These are phyloP conservation scores for Emydura subglobosa DNA, from an alignment of 2,113 vertebrate genomes.

Conservation along the genomic window DNA sequence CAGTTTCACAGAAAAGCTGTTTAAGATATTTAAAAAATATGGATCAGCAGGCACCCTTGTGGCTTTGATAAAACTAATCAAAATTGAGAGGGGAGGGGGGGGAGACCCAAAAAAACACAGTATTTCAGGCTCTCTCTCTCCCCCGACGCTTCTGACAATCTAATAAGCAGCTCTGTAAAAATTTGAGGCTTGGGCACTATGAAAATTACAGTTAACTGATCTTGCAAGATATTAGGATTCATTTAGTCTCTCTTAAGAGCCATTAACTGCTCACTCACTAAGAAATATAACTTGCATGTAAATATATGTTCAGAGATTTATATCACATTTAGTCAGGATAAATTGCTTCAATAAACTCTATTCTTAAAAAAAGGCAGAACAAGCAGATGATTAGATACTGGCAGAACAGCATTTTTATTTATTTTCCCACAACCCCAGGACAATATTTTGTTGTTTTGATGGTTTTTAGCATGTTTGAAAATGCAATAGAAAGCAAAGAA, in stretches of 20 bases:
- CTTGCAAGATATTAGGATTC: background rate
- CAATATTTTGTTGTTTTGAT: constrained; percentile 21
- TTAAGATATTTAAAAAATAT: background rate
- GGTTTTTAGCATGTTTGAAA: constrained; percentile 5
- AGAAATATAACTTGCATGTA: constrained; percentile 32
- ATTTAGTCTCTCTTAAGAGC: background rate
- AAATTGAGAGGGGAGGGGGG: background rate
- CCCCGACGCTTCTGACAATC: background rate
- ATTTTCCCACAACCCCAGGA: constrained; percentile 41
- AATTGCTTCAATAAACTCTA: constrained; percentile 79
- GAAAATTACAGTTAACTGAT: background rate
- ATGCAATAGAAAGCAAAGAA: background rate
- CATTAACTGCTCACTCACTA: background rate
- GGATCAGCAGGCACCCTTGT: background rate
- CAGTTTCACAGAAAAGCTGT: background rate
- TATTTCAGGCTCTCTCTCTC: background rate
- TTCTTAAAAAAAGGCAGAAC: constrained; percentile 62
- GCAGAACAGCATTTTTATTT: constrained; percentile 57
- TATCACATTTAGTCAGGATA: constrained; percentile 75
- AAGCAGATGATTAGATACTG: constrained; percentile 69
- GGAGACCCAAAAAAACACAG: background rate
- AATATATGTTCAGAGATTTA: constrained; percentile 73
- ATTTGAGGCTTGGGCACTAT: fast-evolving
- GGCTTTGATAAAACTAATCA: background rate
- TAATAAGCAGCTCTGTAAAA: background rate